These are phyloP conservation scores for Ceramica pisi DNA, from an alignment of 2,888 invertebrate species.

Conservation along the genomic window DNA sequence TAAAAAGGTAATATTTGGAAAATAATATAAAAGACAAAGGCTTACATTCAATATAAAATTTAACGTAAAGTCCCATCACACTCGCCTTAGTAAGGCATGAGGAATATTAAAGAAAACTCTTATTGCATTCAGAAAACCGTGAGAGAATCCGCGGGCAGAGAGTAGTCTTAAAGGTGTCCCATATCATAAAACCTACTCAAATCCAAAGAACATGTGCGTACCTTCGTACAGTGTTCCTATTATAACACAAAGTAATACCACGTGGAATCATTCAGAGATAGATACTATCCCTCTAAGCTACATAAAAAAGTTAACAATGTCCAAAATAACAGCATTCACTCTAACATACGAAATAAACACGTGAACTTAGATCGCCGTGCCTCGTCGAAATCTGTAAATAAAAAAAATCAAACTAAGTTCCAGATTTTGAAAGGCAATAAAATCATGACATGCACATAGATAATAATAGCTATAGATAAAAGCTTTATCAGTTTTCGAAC, in stretches of 20 bases:
- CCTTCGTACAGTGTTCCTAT: background rate
- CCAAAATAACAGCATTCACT: conserved; percentile 59
- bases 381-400: conserved; percentile 38
- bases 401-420: conserved; percentile 8
- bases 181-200: conserved; percentile 11
- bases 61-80: conserved; percentile 14
- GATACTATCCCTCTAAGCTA: conserved; percentile 62
- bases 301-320: conserved; percentile 44
- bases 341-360: conserved; percentile 48
- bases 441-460: conserved; percentile 8
- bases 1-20: conserved; percentile 9
- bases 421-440: background rate
- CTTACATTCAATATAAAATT: background rate
- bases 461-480: conserved; percentile 15
- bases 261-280: conserved; percentile 57
- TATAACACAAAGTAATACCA: conserved; percentile 30
- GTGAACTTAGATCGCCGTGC: conserved; percentile 26
- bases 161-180: conserved; percentile 29
- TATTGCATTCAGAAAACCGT: conserved; percentile 9
- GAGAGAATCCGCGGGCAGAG: background rate
- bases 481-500: background rate
- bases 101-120: conserved; percentile 30
- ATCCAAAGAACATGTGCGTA: background rate
- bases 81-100: conserved; percentile 40
- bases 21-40: conserved; percentile 13